These are phyloP conservation scores for Nasonia oneida DNA, from an alignment of 2,888 invertebrate genomes.

Conservation along the genomic window DNA sequence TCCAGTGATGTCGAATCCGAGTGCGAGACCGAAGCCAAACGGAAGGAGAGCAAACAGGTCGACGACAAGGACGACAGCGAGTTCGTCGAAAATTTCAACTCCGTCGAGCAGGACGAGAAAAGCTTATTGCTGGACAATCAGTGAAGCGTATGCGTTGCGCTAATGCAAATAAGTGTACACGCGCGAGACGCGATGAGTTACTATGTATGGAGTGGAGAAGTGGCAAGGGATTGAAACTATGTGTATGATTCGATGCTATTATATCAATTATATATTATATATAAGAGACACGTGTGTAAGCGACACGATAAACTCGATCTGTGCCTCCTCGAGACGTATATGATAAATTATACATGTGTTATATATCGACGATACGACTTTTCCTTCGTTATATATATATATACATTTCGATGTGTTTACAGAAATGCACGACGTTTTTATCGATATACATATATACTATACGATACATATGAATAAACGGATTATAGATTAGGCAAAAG, in stretches of 20 bases:
- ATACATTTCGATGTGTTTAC: neutral
- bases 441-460: neutral
- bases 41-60: conserved; percentile 49
- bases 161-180: neutral
- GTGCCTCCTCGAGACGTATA: conserved; percentile 48
- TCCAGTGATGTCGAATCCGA: conserved; percentile 69
- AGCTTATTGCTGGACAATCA: conserved; percentile 60
- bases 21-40: conserved; percentile 57
- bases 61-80: conserved; percentile 15
- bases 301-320: conserved; percentile 53
- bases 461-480: neutral
- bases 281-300: conserved; percentile 31
- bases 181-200: neutral
- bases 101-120: conserved; percentile 53
- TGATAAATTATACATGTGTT: neutral
- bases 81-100: conserved; percentile 41
- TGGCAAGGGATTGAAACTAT: neutral
- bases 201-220: neutral
- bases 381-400: neutral
- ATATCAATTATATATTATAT: conserved; percentile 40
- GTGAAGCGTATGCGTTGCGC: conserved; percentile 5
- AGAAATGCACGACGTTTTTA: neutral
- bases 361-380: neutral
- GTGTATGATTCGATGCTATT: conserved; percentile 14
- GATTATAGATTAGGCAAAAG: conserved; percentile 16